Evolutionary conservation across 2,888 invertebrate genomes (phyloP), one percentile per base, ranked within the genome.

Genomic region (Gortyna flavago): DNA sequence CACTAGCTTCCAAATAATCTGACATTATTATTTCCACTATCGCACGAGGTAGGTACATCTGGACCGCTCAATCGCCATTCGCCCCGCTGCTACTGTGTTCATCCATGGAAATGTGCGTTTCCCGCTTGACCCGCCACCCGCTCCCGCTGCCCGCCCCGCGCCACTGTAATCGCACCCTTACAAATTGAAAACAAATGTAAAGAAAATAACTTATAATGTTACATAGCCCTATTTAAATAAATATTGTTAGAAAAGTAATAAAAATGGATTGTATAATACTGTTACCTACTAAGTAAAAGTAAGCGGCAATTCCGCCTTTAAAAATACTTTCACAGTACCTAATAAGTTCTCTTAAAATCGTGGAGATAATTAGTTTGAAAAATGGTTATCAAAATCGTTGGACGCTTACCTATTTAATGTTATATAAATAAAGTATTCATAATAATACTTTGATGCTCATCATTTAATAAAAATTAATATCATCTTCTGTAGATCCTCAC

Each of bases 371-470:
- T 81, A 44, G 65, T 79, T 79, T 80, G 74, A 72, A 81, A 79
- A 79, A 85, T 80, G 72, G 69, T 72, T 83, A 87, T 87, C 75
- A 78, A 79, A 86, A 81, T 86, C 79, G 75, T 82, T 88, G 72
- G 76, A 84, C 70, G 75, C n/a, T n/a, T n/a, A n/a, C 80, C 73
- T 83, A 81, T 85, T 84, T 80, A 83, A 84, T 84, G 80, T 86
- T 88, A 88, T 88, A 70, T 78, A 89, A 88, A 89, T 89, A 88
- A 88, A 88, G 77, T 84, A 86, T 87, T 77, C 79, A 72, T 75
- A 74, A 67, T 81, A 75, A 79, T 79, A 66, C 38, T 41, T 13
- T 62, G 62, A 6, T 71, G 77, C 67, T 79, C 35, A 62, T 62
- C 21, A 57, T 73, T 75, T 68, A 61, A 62, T 21, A 29, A 61